phyloP scores from a whole-genome alignment of 2,113 vertebrate genomes.

The Zosterops japonicus region DNA sequence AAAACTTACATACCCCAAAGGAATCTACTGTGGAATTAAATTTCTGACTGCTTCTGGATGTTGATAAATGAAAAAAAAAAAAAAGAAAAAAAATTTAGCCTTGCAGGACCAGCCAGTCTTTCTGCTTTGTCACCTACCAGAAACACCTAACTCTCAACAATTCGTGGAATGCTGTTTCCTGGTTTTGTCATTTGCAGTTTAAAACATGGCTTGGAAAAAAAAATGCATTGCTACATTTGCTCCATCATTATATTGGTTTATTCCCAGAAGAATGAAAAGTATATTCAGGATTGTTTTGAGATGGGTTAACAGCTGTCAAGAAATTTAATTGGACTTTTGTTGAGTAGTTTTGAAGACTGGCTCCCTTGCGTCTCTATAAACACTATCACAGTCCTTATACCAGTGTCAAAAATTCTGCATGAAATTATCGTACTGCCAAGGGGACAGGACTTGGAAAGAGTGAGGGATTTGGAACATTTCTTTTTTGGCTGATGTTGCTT shows the following conservation, averaged over 20 bases:
- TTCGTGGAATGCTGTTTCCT: not conserved
- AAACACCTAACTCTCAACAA: not conserved
- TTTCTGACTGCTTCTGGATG: not conserved
- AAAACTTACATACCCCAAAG: not conserved
- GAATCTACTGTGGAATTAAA: not conserved
- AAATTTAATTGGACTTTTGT: slow-evolving; percentile 24
- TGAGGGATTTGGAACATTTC: not conserved
- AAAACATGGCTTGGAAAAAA: not conserved
- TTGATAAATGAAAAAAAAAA: not conserved
- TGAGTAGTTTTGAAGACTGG: not conserved
- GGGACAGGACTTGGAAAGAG: not conserved
- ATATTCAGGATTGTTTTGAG: slow-evolving; percentile 26
- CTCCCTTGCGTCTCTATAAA: not conserved
- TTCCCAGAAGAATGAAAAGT: slow-evolving; percentile 3
- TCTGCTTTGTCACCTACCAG: not conserved
- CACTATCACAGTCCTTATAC: not conserved
- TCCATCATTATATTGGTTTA: not conserved
- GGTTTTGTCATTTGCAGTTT: not conserved
- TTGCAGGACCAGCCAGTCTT: not conserved
- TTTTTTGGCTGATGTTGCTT: not conserved
- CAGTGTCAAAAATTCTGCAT: not conserved
- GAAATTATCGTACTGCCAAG: not conserved
- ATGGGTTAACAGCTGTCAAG: slow-evolving; percentile 20
- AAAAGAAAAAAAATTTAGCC: not conserved
- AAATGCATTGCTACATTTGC: not conserved